Evolutionary conservation across 2,888 invertebrate genomes (phyloP).

Genomic region (Teleiodes luculella): DNA sequence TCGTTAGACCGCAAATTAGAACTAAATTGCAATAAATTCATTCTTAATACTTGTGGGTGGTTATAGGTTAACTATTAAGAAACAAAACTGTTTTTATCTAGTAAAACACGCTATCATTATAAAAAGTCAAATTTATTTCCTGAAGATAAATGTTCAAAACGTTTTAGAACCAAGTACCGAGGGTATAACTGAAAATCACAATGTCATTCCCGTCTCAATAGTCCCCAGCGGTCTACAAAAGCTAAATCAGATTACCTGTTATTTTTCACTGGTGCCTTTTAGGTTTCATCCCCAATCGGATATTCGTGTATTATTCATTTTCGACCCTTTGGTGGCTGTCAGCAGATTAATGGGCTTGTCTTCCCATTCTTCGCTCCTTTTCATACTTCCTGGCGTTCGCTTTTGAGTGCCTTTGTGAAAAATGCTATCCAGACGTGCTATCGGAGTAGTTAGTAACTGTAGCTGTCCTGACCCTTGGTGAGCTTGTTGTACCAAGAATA

Average conservation of each 20-base stretch:
- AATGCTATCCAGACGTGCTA: slow-evolving; percentile 19
- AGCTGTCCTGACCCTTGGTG: not conserved
- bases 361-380: slow-evolving; percentile 30
- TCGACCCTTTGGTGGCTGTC: slow-evolving; percentile 24
- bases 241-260: slow-evolving; percentile 4
- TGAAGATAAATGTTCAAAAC: too few relatives aligned
- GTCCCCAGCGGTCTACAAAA: slow-evolving; percentile 2
- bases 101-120: too few relatives aligned
- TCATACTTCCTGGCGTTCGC: slow-evolving; percentile 25
- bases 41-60: too few relatives aligned
- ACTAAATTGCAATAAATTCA: too few relatives aligned
- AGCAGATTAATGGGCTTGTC: slow-evolving; percentile 36
- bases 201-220: not conserved
- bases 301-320: slow-evolving; percentile 14
- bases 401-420: slow-evolving; percentile 28
- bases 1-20: too few relatives aligned
- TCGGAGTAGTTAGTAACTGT: slow-evolving; percentile 11
- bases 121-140: too few relatives aligned
- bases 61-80: too few relatives aligned
- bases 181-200: slow-evolving; percentile 2
- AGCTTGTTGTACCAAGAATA: too few relatives aligned
- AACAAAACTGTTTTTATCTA: too few relatives aligned
- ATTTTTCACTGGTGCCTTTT: slow-evolving; percentile 12
- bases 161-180: not conserved
- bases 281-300: not conserved